Evolutionary conservation across 2,113 vertebrate species (phyloP).

Genomic region (Microcebus murinus): DNA sequence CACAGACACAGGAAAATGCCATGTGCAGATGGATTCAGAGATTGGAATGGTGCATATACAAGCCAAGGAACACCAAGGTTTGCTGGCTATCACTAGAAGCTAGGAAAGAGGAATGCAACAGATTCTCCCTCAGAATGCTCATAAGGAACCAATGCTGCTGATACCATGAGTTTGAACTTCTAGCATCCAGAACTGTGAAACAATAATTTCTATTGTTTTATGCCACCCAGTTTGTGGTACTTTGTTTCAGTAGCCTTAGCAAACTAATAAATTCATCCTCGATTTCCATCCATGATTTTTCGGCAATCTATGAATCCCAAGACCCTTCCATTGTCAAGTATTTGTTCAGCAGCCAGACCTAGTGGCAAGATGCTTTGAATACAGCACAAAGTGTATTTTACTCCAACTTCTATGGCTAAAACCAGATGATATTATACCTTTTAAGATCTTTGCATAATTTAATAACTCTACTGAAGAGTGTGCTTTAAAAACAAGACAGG

Average conservation of each 20-base stretch:
- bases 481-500: conserved; percentile 11
- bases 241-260: not conserved
- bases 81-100: not conserved
- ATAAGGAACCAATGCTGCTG: not conserved
- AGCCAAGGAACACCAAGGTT: not conserved
- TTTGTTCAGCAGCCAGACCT: conserved; percentile 4
- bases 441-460: conserved; percentile 37
- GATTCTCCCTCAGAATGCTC: not conserved
- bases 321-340: not conserved
- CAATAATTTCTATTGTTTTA: not conserved
- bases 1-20: not conserved
- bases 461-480: conserved; percentile 24
- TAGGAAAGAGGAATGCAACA: not conserved
- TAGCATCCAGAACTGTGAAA: not conserved
- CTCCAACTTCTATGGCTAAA: not conserved
- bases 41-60: not conserved
- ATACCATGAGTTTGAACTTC: not conserved
- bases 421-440: conserved; percentile 5
- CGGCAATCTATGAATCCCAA: not conserved
- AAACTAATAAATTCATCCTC: not conserved
- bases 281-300: not conserved
- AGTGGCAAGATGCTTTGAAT: not conserved
- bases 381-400: conserved; percentile 16
- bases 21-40: not conserved
- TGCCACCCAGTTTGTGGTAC: not conserved